These are phyloP conservation scores for Cherax quadricarinatus DNA, from an alignment of 1,140 invertebrate genomes.

Conservation along the genomic window DNA sequence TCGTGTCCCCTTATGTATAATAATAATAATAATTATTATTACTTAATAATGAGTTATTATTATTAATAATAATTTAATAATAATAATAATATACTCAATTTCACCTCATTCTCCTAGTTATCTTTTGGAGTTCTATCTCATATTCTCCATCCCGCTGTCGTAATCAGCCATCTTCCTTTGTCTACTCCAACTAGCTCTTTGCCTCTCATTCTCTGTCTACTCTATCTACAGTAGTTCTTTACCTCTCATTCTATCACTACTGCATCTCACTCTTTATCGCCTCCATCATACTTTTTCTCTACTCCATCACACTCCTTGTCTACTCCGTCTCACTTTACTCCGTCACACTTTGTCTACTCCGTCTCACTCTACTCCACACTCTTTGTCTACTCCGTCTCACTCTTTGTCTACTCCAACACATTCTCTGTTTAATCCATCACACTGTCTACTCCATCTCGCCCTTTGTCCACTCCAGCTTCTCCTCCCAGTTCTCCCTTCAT, in stretches of 20 bases:
- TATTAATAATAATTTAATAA: no score
- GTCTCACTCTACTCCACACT: not conserved
- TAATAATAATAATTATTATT: no score
- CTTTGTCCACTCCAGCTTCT: not conserved
- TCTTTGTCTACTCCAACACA: not conserved
- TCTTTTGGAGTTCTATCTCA: not conserved
- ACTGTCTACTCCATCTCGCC: not conserved
- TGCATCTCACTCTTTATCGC: not conserved
- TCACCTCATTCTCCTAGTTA: not conserved
- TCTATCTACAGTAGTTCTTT: not conserved
- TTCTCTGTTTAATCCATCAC: not conserved
- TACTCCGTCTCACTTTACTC: not conserved
- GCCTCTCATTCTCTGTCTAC: not conserved
- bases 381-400: not conserved
- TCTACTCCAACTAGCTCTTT: not conserved
- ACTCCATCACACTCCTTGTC: not conserved
- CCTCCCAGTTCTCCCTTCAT: not conserved
- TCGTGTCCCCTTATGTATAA: no score
- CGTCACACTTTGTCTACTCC: not conserved
- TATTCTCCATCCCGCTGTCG: no score
- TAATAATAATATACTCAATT: not conserved
- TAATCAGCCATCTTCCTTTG: no score
- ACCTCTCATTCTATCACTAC: not conserved
- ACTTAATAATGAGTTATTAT: no score
- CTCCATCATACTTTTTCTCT: not conserved